Conservation (phyloP, 2,797 vertebrate genomes). For the Neostethus bicornis region DNA sequence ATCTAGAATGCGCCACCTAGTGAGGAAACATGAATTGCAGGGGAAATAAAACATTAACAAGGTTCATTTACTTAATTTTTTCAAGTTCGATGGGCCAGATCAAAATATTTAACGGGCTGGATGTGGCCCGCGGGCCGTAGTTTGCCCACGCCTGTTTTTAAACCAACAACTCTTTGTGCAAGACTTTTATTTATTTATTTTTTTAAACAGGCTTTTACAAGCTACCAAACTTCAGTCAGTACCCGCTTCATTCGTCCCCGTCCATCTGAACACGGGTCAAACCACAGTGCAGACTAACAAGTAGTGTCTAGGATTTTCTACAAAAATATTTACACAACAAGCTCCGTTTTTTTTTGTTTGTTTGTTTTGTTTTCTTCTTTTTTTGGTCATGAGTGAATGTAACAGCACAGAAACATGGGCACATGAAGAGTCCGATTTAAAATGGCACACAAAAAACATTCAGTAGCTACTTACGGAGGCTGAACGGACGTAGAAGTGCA, state of each 20-base stretch:
- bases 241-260: constrained; percentile 35
- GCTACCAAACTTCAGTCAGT: constrained; percentile 48
- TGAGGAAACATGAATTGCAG: too few relatives aligned
- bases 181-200: constrained; percentile 34
- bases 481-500: constrained; percentile 87
- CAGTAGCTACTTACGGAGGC: constrained; percentile 86
- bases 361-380: constrained; percentile 64
- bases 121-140: too few relatives aligned
- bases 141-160: too few relatives aligned
- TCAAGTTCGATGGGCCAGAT: too few relatives aligned
- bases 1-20: too few relatives aligned
- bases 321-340: constrained; percentile 85
- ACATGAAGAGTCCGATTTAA: constrained; percentile 78
- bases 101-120: too few relatives aligned
- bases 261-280: constrained; percentile 51
- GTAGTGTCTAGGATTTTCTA: constrained; percentile 65
- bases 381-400: constrained; percentile 81
- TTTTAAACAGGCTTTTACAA: constrained; percentile 45
- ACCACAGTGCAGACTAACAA: constrained; percentile 65
- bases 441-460: constrained; percentile 83
- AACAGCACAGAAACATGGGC: constrained; percentile 80
- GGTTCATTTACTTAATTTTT: too few relatives aligned
- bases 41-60: too few relatives aligned
- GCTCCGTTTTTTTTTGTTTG: constrained; percentile 69
- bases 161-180: constrained; percentile 38